phyloP scores from a whole-genome alignment of 1,140 invertebrate genomes.

The Colletes gigas region DNA sequence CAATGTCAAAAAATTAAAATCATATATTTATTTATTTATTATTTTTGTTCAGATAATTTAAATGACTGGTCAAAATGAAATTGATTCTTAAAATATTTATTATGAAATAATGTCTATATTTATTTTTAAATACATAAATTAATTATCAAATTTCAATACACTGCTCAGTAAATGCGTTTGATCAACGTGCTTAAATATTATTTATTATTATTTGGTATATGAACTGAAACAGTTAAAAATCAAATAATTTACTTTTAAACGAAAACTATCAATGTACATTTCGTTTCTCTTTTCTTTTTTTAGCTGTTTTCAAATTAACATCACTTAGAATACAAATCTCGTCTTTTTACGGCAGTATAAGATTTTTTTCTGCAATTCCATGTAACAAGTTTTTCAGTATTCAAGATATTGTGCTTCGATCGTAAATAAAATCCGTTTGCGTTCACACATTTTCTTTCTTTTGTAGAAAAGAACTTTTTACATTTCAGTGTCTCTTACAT shows the following conservation, averaged over 20 bases:
- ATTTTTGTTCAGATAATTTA: neutral
- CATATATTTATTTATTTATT: neutral
- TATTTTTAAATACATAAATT: conserved; percentile 52
- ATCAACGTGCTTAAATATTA: conserved; percentile 24
- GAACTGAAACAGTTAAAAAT: conserved; percentile 30
- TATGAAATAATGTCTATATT: conserved; percentile 52
- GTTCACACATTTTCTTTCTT: neutral
- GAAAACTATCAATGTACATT: neutral
- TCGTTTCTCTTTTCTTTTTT: neutral
- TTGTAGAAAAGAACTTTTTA: conserved; percentile 27
- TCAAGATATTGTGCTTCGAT: conserved; percentile 5
- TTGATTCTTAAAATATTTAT: conserved; percentile 51
- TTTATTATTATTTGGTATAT: conserved; percentile 53
- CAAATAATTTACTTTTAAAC: conserved; percentile 41
- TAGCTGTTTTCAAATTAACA: conserved; percentile 7
- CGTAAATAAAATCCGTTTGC: neutral
- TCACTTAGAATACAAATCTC: conserved; percentile 18
- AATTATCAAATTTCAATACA: conserved; percentile 55
- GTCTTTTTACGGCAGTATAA: conserved; percentile 15
- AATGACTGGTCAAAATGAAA: conserved; percentile 19
- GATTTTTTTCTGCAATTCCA: conserved; percentile 7
- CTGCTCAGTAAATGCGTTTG: conserved; percentile 31
- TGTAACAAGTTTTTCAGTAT: conserved; percentile 47
- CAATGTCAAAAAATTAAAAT: neutral
- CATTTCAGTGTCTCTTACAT: conserved; percentile 20